These are phyloP conservation scores for Lagothrix lagotricha DNA, from an alignment of 2,797 vertebrate species.

Conservation along the genomic window DNA sequence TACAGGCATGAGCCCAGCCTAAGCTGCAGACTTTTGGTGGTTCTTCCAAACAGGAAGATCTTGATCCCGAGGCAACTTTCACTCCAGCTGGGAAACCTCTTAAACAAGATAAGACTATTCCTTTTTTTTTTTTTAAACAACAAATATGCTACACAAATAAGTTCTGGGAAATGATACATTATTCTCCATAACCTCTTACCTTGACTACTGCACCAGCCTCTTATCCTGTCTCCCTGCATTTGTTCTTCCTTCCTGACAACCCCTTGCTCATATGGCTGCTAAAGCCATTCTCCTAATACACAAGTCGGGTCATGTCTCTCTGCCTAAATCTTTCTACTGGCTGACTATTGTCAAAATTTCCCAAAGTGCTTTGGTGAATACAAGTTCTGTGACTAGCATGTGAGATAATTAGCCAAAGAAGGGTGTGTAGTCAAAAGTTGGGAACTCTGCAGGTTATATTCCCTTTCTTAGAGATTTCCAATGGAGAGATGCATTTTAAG, in stretches of 20 bases:
- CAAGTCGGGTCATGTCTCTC: conserved; percentile 55
- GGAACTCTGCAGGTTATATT: background rate
- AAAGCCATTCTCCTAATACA: conserved; percentile 20
- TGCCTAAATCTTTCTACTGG: background rate
- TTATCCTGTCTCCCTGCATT: conserved; percentile 37
- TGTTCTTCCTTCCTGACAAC: conserved; percentile 26
- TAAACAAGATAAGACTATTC: background rate
- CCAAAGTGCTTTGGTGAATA: background rate
- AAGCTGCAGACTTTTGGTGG: background rate
- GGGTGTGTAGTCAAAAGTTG: background rate
- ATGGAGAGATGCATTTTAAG: conserved; percentile 18
- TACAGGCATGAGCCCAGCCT: background rate
- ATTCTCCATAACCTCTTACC: conserved; percentile 52
- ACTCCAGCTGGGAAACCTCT: background rate
- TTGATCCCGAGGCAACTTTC: background rate
- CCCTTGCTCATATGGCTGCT: background rate
- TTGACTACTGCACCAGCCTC: background rate
- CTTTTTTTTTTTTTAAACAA: background rate
- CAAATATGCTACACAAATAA: background rate
- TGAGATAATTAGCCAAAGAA: background rate
- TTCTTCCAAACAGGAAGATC: background rate
- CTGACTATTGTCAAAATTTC: conserved; percentile 30
- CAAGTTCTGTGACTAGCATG: background rate
- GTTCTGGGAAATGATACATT: background rate
- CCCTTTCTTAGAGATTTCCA: background rate